Evolutionary conservation across 2,888 invertebrate species (phyloP).

Genomic region (Cynaeus angustus): DNA sequence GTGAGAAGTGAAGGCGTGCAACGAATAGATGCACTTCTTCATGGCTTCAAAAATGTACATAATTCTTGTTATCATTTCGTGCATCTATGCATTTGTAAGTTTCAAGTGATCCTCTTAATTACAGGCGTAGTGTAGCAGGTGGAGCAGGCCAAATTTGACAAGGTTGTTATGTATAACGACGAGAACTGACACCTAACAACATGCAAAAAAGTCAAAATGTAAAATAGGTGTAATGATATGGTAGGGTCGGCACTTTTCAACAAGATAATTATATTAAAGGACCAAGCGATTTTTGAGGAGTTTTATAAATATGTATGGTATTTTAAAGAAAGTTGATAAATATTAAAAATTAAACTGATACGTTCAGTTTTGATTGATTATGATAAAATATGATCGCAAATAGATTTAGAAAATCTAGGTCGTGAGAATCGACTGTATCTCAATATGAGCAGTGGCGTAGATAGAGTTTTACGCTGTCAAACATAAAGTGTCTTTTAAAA

Average conservation of each 20-base stretch:
- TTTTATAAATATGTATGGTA: too few relatives aligned
- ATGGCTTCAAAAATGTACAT: conserved; percentile 20
- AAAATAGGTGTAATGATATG: neutral
- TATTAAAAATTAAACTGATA: too few relatives aligned
- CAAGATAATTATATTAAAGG: neutral
- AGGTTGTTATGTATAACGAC: neutral
- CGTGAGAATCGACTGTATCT: too few relatives aligned
- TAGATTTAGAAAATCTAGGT: too few relatives aligned
- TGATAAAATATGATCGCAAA: too few relatives aligned
- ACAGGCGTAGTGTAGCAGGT: conserved; percentile 3
- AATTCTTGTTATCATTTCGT: conserved; percentile 21
- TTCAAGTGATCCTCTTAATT: conserved; percentile 14
- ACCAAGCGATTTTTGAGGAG: too few relatives aligned
- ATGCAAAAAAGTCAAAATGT: neutral
- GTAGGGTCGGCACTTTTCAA: neutral
- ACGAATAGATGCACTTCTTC: neutral
- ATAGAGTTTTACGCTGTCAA: too few relatives aligned
- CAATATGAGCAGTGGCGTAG: too few relatives aligned
- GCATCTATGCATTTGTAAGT: conserved; percentile 14
- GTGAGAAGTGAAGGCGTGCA: conserved; percentile 10
- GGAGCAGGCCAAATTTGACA: conserved; percentile 1
- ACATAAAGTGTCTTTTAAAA: too few relatives aligned
- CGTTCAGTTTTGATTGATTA: too few relatives aligned
- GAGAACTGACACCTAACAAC: neutral
- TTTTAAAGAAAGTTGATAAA: too few relatives aligned